These are phyloP conservation scores for Potamarius usumacintae DNA, from an alignment of 2,113 vertebrate genomes.

Conservation along the genomic window DNA sequence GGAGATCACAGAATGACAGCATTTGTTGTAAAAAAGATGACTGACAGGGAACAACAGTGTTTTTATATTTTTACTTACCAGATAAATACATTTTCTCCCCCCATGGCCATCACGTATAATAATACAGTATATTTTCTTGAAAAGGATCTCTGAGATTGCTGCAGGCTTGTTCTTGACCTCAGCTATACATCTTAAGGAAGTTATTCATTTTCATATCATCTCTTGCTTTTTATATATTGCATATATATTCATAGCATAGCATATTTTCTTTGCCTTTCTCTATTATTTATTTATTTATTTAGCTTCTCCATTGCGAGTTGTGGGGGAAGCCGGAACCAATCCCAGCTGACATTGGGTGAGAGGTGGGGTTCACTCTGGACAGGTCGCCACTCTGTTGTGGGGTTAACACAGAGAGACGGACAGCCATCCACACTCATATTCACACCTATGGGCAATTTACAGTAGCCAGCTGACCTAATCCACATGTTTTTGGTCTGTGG, in stretches of 20 bases:
- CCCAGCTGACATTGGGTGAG: too few relatives aligned
- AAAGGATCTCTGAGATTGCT: background rate
- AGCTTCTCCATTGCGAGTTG: too few relatives aligned
- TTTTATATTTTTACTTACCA: conserved; percentile 8
- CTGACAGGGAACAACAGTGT: background rate
- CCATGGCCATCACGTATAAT: background rate
- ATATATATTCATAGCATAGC: background rate
- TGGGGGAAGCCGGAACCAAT: too few relatives aligned
- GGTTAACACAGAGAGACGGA: too few relatives aligned
- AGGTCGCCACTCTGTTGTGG: too few relatives aligned
- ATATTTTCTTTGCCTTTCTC: background rate
- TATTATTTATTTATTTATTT: background rate
- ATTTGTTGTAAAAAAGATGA: background rate
- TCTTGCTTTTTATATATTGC: background rate
- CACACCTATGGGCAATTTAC: too few relatives aligned
- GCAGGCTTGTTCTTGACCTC: background rate
- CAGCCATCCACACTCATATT: too few relatives aligned
- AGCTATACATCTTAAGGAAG: background rate
- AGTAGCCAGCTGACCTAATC: too few relatives aligned
- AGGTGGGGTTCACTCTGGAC: too few relatives aligned
- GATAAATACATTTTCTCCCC: background rate
- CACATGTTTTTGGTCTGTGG: too few relatives aligned
- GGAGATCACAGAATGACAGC: background rate
- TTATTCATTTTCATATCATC: background rate
- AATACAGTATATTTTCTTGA: background rate